Evolutionary conservation across 92 coral and sea anemone species (phyloP).

Genomic region (Meandrina meandrites): DNA sequence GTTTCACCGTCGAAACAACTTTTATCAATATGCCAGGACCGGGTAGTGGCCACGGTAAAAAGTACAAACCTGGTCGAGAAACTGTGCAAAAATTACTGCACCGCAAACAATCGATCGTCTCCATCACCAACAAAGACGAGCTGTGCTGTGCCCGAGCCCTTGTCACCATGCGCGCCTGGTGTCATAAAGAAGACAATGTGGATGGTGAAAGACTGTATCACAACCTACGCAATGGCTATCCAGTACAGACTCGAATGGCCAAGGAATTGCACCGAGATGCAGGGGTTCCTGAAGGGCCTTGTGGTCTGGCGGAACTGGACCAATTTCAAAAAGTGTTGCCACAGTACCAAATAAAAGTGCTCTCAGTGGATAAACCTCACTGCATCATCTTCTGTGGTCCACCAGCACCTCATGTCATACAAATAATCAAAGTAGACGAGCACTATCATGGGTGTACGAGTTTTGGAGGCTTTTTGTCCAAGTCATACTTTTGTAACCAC

Average conservation of each 20-base stretch:
- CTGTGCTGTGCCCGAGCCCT: slow-evolving; percentile 34
- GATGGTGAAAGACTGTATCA: slow-evolving; percentile 18
- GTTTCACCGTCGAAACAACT: not conserved
- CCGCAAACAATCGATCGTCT: not conserved
- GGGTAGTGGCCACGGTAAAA: not conserved
- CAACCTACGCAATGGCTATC: not conserved
- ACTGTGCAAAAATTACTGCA: not conserved
- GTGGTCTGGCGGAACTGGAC: not conserved
- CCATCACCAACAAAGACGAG: slow-evolving; percentile 27
- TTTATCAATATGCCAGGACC: not conserved
- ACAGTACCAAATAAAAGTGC: slow-evolving; percentile 8
- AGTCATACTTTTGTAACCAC: slow-evolving; percentile 19
- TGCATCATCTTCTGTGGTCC: slow-evolving; percentile 21
- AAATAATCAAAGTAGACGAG: not conserved
- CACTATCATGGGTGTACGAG: slow-evolving; percentile 30
- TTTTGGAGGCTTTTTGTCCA: slow-evolving; percentile 20
- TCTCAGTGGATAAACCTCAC: slow-evolving; percentile 14
- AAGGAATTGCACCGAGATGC: slow-evolving; percentile 7
- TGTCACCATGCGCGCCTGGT: slow-evolving; percentile 21
- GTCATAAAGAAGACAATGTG: not conserved
- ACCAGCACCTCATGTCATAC: slow-evolving; percentile 6
- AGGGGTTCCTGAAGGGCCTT: slow-evolving; percentile 31
- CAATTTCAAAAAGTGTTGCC: not conserved
- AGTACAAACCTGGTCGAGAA: not conserved
- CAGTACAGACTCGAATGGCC: slow-evolving; percentile 12